Evolutionary conservation across 2,113 vertebrate species (phyloP).

Genomic region (Oryctolagus cuniculus): mOryCun1.1 NC_091450.1:18906001-18906500

Average conservation of each 20-base stretch:
- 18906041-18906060: no score
- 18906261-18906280: background rate
- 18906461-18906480: background rate
- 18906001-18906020: no score
- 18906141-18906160: background rate
- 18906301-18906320: background rate
- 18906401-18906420: background rate
- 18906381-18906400: background rate
- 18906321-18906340: background rate
- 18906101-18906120: conserved; percentile 2
- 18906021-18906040: no score
- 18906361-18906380: background rate
- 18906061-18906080: background rate
- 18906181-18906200: background rate
- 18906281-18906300: background rate
- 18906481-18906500: background rate
- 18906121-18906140: background rate
- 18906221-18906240: background rate
- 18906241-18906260: background rate
- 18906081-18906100: background rate
- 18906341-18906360: background rate
- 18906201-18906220: rapidly evolving
- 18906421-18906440: background rate
- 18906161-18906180: background rate
- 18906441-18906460: background rate